Evolutionary conservation across 2,888 invertebrate species (phyloP).

Genomic region (Sarcophaga variegata): DNA sequence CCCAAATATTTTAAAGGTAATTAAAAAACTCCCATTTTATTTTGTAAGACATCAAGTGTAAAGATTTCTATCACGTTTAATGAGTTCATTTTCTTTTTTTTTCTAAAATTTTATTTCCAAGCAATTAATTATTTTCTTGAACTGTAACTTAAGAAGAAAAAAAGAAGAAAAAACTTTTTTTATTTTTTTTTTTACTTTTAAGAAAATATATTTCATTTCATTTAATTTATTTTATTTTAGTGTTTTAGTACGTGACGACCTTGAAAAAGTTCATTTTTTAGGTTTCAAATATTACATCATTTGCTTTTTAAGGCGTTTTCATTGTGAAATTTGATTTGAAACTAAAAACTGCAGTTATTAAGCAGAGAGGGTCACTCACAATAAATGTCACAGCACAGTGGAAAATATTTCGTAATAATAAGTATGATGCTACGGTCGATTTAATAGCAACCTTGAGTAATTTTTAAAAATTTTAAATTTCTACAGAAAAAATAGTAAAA

Average conservation of each 20-base stretch:
- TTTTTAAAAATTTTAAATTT: too few species aligned
- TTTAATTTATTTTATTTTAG: slow-evolving; percentile 78
- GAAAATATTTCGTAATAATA: neutral
- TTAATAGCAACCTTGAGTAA: slow-evolving; percentile 28
- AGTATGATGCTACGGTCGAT: slow-evolving; percentile 21
- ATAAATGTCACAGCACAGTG: slow-evolving; percentile 12
- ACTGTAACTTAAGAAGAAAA: slow-evolving; percentile 76
- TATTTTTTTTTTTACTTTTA: slow-evolving; percentile 6
- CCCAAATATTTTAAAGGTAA: slow-evolving; percentile 65
- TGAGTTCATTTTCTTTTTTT: neutral
- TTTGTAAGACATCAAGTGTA: neutral
- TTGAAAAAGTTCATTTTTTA: slow-evolving; percentile 57
- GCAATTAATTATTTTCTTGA: slow-evolving; percentile 69
- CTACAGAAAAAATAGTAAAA: too few species aligned
- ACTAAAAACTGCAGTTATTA: slow-evolving; percentile 12
- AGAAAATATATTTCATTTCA: neutral
- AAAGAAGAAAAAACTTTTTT: neutral
- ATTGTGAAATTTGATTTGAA: neutral
- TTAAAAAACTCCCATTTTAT: neutral
- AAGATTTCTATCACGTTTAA: neutral
- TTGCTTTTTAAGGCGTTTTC: slow-evolving; percentile 44
- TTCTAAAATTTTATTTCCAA: neutral
- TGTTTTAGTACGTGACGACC: slow-evolving; percentile 82
- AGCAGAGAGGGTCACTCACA: slow-evolving; percentile 16
- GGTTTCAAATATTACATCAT: slow-evolving; percentile 31